Evolutionary conservation across 2,888 invertebrate genomes (phyloP).

Genomic region (Catocala sponsa): DNA sequence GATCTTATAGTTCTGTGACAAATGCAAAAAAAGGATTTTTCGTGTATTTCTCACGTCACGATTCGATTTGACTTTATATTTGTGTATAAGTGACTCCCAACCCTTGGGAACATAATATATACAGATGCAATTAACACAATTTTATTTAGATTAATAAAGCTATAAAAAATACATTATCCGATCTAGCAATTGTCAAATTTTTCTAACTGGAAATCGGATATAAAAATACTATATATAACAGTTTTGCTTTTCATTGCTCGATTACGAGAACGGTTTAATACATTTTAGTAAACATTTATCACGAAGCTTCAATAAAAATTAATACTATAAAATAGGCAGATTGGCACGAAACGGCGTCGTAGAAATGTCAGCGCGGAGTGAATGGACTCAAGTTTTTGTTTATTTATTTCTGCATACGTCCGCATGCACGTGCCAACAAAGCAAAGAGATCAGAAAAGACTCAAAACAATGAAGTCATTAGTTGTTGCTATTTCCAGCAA

Average conservation of each 20-base stretch:
- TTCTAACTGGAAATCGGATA: constrained; percentile 19
- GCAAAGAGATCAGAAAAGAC: constrained; percentile 71
- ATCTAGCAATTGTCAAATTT: constrained; percentile 20
- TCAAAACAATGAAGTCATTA: constrained; percentile 73
- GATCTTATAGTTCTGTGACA: neutral
- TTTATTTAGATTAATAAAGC: constrained; percentile 10
- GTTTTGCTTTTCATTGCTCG: constrained; percentile 34
- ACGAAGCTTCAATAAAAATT: constrained; percentile 56
- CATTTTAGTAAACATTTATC: constrained; percentile 54
- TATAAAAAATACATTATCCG: constrained; percentile 2
- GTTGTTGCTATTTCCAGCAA: constrained; percentile 63
- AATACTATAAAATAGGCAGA: constrained; percentile 69
- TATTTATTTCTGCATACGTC: constrained; percentile 80
- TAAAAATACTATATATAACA: constrained; percentile 21
- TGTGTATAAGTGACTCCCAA: no score
- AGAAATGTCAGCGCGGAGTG: constrained; percentile 85
- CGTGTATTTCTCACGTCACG: no score
- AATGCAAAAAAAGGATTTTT: neutral
- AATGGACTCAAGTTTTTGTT: constrained; percentile 83
- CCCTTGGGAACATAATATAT: no score
- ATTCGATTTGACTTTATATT: no score
- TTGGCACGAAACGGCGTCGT: constrained; percentile 74
- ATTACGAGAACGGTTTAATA: constrained; percentile 39
- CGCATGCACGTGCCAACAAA: constrained; percentile 82
- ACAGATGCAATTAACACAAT: neutral